A percentile compares a stretch with the other conserved stretches of the same genome.
Conservation (phyloP, 2,113 vertebrate genomes). For the Pycnonotus jocosus region DNA sequence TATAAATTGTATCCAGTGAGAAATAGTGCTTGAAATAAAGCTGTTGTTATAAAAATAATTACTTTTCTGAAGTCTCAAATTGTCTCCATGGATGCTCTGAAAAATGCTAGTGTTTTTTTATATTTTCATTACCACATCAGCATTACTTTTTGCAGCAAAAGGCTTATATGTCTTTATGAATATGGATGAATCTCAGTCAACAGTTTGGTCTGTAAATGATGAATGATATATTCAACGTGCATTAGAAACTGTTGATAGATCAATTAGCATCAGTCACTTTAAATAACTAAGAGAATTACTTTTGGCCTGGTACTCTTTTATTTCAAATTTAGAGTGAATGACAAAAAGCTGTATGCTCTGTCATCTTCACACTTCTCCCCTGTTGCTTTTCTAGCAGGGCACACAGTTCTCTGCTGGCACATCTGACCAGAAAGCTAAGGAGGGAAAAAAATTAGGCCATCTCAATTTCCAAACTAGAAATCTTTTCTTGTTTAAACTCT, state of each 20-base stretch:
- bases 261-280: slow-evolving; percentile 27
- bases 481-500: not conserved
- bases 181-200: slow-evolving; percentile 13
- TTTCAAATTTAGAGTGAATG: not conserved
- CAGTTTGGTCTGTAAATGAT: not conserved
- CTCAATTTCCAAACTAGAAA: not conserved
- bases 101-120: slow-evolving; percentile 33
- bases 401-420: not conserved
- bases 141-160: not conserved
- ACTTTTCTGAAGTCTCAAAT: slow-evolving; percentile 17
- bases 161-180: not conserved
- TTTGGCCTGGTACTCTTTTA: not conserved
- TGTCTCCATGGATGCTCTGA: slow-evolving; percentile 37
- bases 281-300: not conserved
- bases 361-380: not conserved
- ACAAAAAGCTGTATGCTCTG: not conserved
- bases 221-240: not conserved
- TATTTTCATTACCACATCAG: slow-evolving; percentile 57
- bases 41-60: slow-evolving; percentile 55
- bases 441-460: not conserved
- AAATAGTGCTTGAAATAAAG: slow-evolving; percentile 68
- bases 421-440: not conserved
- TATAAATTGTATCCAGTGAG: slow-evolving; percentile 42
- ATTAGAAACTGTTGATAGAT: slow-evolving; percentile 16
- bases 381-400: not conserved